A percentile compares a stretch with the other conserved stretches of the same genome.
phyloP scores from a whole-genome alignment of 2,888 invertebrate genomes.

The Sylvicola fuscatus region DNA sequence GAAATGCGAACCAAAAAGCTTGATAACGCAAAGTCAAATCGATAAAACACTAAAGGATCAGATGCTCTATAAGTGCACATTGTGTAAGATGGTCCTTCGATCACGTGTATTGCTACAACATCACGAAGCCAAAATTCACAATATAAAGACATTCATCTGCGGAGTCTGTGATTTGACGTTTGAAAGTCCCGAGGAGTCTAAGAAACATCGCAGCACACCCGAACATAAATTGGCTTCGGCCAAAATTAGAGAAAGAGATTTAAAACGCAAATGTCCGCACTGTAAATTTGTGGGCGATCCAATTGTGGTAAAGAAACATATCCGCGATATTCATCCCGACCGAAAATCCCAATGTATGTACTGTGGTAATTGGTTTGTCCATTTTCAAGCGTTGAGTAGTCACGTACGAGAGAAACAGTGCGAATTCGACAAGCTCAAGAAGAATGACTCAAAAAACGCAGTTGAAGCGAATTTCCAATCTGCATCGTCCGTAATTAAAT shows the following conservation, averaged over 20 bases:
- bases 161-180: constrained; percentile 45
- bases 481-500: too few relatives aligned
- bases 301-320: constrained; percentile 37
- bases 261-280: constrained; percentile 35
- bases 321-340: constrained; percentile 36
- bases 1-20: constrained; percentile 27
- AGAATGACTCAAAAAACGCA: not conserved
- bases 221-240: constrained; percentile 40
- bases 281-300: constrained; percentile 34
- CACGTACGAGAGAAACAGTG: constrained; percentile 45
- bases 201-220: constrained; percentile 40
- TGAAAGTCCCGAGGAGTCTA: constrained; percentile 34
- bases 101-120: constrained; percentile 44
- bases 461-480: too few relatives aligned
- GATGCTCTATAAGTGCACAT: not conserved
- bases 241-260: constrained; percentile 25
- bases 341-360: constrained; percentile 45
- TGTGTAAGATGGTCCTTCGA: constrained; percentile 26
- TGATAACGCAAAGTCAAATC: too few relatives aligned
- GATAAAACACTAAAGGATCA: too few relatives aligned
- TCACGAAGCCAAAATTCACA: constrained; percentile 40
- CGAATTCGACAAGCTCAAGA: constrained; percentile 11
- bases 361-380: constrained; percentile 46
- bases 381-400: constrained; percentile 52
- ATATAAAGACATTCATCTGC: constrained; percentile 39